phyloP scores from a whole-genome alignment of 2,797 vertebrate genomes.

The Hyperoplus lanceolatus region DNA sequence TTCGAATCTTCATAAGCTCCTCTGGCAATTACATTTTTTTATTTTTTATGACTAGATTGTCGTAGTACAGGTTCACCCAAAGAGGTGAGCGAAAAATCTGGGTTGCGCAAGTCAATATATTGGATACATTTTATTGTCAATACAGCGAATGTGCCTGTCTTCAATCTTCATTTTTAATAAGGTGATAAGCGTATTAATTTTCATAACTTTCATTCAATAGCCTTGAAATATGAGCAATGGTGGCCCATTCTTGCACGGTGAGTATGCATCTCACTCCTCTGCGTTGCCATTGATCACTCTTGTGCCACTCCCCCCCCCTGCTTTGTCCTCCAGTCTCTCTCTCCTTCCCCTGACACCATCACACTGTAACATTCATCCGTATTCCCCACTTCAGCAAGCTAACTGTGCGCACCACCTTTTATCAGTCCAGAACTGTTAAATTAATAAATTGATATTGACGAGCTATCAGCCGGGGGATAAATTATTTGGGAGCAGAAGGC shows the following conservation, averaged over 20 bases:
- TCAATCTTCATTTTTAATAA: constrained; percentile 83
- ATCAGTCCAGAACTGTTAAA: constrained; percentile 94
- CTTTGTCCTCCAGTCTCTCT: constrained; percentile 69
- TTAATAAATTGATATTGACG: constrained; percentile 99
- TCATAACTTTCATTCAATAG: constrained; percentile 79
- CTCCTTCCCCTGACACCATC: constrained; percentile 67
- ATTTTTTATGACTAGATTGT: constrained; percentile 1
- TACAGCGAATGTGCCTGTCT: constrained; percentile 57
- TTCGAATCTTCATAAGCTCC: constrained; percentile 27
- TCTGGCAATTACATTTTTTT: constrained; percentile 1
- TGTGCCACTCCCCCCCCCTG: constrained; percentile 52
- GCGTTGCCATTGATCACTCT: constrained; percentile 75
- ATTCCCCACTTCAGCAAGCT: constrained; percentile 76
- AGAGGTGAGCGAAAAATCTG: constrained; percentile 54
- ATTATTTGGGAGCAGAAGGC: constrained; percentile 96
- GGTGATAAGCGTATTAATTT: constrained; percentile 83
- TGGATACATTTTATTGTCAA: constrained; percentile 77
- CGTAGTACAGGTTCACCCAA: constrained; percentile 12
- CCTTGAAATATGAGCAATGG: constrained; percentile 77
- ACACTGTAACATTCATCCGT: constrained; percentile 78
- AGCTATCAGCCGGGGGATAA: constrained; percentile 96
- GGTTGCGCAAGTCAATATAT: constrained; percentile 76
- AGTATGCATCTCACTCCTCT: constrained; percentile 70
- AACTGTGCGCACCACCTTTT: constrained; percentile 89
- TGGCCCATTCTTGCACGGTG: constrained; percentile 62